Evolutionary conservation across 2,797 vertebrate species (phyloP), one percentile per base, ranked within the genome.

Genomic region (Sebastes iracundus): DNA sequence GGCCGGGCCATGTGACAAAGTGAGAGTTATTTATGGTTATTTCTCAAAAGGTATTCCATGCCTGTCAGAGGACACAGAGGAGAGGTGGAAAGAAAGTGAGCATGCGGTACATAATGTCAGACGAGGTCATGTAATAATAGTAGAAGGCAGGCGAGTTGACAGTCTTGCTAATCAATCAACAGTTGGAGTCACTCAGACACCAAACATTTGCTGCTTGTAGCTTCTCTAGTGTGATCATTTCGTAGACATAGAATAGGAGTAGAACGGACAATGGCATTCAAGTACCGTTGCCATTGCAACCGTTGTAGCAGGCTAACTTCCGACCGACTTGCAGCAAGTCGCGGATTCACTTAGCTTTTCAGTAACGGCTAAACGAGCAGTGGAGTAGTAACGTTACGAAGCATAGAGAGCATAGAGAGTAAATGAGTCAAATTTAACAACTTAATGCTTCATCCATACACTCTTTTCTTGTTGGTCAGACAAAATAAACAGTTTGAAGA

Each of bases 1-100:
- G 92, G 83, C 77, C 7, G 32, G 67, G 75, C 78, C 87, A 85
- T 76, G 88, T 92, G 89, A 89, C 86, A 70, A 83, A 88, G 77
- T 35, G 53, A 75, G 23, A 73, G 67, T 88, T 92, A 88, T 93
- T 92, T 90, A 83, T 85, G 83, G 81, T 84, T 84, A 67, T 90
- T 90, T 88, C 81, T 88, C 65, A 68, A 85, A 91, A 86, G 79
- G 82, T 89, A 83, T 91, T 75, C 64, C 58, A 20, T 28, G 71
- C 25, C 75, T 77, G 84, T 90, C 79, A 84, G 75, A 92, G 82
- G 82, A 87, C 74, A 78, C 7, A 72, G 75, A 85, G 84, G 70
- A 73, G 84, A 87, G 59, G 74, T 66, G 60, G 73, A 78, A 67
- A 80, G 67, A 74, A 82, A 86, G 67, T 14, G 70, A 79, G 76